Evolutionary conservation across 2,797 vertebrate species (phyloP).

Genomic region (Enteromius mattozi): DNA sequence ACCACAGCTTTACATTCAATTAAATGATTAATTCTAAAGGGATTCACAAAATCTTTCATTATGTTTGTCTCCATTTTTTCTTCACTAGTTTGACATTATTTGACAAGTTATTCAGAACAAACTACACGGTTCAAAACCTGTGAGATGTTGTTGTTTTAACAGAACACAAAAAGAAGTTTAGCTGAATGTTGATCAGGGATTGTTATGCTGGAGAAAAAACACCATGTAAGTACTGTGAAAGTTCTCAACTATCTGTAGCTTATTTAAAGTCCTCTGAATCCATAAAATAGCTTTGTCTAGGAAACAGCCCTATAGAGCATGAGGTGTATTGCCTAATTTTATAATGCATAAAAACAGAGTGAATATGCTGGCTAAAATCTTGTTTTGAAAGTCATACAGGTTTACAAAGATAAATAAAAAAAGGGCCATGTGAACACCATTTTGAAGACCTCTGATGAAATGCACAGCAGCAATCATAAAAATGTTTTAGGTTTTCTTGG

Average conservation of each 20-base stretch:
- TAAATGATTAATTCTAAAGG: constrained; percentile 1
- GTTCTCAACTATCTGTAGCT: not conserved
- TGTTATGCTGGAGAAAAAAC: not conserved
- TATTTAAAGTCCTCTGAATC: not conserved
- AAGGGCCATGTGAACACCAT: not conserved
- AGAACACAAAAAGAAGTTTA: not conserved
- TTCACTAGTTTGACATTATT: not conserved
- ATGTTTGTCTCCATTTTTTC: not conserved
- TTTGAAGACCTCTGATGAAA: not conserved
- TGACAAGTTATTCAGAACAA: constrained; percentile 12
- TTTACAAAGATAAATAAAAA: not conserved
- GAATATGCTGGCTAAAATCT: not conserved
- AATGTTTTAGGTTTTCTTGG: not conserved
- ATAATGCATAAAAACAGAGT: not conserved
- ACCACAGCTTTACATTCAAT: constrained; percentile 23
- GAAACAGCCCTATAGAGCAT: not conserved
- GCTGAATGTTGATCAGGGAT: not conserved
- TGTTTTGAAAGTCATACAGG: not conserved
- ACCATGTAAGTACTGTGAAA: not conserved
- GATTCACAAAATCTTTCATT: not conserved
- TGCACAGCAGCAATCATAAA: not conserved
- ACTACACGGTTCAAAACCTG: not conserved
- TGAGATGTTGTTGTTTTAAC: not conserved
- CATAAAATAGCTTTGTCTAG: not conserved
- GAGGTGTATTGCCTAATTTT: not conserved